Conservation (phyloP, 2,797 vertebrate genomes). For the Chloroceryle inda region DNA sequence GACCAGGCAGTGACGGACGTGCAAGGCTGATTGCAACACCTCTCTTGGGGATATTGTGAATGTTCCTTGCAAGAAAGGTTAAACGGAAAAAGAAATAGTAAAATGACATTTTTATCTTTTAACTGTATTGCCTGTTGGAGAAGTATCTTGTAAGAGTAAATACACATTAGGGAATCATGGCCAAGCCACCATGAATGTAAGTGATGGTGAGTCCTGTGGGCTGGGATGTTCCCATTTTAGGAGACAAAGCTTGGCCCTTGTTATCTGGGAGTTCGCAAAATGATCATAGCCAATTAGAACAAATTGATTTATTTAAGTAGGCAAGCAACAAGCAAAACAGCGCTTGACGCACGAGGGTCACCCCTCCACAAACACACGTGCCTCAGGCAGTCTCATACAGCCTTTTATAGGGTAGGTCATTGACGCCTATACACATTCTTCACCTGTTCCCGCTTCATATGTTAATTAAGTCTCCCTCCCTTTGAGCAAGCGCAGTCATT, state of each 20-base stretch:
- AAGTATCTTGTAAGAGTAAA: not conserved
- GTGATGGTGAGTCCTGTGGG: not conserved
- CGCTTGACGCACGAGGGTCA: too few species aligned
- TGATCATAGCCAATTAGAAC: too few species aligned
- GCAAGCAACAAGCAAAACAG: too few species aligned
- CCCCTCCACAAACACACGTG: too few species aligned
- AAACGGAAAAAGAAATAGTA: not conserved
- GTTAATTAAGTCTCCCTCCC: too few species aligned
- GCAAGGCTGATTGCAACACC: not conserved
- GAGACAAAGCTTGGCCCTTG: not conserved
- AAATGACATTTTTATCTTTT: not conserved
- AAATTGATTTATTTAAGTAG: too few species aligned
- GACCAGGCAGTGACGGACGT: not conserved
- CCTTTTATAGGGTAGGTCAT: too few species aligned
- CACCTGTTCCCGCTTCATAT: too few species aligned
- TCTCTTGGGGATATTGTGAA: not conserved
- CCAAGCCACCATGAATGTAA: not conserved
- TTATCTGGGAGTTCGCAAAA: too few species aligned
- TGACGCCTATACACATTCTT: too few species aligned
- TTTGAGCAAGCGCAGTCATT: too few species aligned
- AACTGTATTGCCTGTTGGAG: not conserved
- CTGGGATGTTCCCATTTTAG: not conserved
- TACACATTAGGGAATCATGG: not conserved
- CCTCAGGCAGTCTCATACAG: too few species aligned
- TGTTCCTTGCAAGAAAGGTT: accelerated